A percentile compares a stretch with the other conserved stretches of the same genome.
phyloP scores from a whole-genome alignment of 1,140 invertebrate genomes.

The Leptestheria dahalacensis region DNA sequence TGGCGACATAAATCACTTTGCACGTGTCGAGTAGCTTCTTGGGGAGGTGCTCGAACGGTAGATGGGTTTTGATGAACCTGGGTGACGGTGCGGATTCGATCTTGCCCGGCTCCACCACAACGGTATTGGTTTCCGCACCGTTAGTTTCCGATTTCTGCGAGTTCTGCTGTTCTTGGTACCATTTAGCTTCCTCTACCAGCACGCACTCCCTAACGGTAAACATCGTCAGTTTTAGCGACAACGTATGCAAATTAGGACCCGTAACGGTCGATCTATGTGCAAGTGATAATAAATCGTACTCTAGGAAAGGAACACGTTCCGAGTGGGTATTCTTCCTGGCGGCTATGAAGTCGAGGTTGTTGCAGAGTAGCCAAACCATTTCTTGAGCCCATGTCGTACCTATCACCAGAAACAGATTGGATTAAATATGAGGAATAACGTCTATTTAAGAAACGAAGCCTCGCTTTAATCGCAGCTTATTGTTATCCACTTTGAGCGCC shows the following conservation, averaged over 20 bases:
- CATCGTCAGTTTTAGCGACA: neutral
- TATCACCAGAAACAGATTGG: conserved; percentile 21
- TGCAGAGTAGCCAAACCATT: conserved; percentile 69
- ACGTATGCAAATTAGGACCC: neutral
- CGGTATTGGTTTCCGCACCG: conserved; percentile 4
- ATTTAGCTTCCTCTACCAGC: neutral
- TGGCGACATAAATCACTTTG: conserved; percentile 54
- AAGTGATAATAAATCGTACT: conserved; percentile 27
- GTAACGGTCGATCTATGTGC: neutral
- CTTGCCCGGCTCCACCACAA: conserved; percentile 26
- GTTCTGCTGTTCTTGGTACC: neutral
- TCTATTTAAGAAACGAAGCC: conserved; percentile 13
- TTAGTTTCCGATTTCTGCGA: neutral
- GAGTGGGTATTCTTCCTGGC: conserved; percentile 45
- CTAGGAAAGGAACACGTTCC: conserved; percentile 38
- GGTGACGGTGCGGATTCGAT: conserved; percentile 30
- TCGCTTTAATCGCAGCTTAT: too few relatives aligned
- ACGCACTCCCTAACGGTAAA: neutral
- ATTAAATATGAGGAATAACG: neutral
- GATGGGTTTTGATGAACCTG: conserved; percentile 60
- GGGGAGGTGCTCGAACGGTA: conserved; percentile 46
- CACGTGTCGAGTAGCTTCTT: conserved; percentile 42
- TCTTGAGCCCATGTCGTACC: conserved; percentile 80
- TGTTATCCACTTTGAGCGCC: too few relatives aligned
- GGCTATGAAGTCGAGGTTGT: conserved; percentile 57